phyloP scores from a whole-genome alignment of 2,888 invertebrate genomes.

The Diogma glabrata region DNA sequence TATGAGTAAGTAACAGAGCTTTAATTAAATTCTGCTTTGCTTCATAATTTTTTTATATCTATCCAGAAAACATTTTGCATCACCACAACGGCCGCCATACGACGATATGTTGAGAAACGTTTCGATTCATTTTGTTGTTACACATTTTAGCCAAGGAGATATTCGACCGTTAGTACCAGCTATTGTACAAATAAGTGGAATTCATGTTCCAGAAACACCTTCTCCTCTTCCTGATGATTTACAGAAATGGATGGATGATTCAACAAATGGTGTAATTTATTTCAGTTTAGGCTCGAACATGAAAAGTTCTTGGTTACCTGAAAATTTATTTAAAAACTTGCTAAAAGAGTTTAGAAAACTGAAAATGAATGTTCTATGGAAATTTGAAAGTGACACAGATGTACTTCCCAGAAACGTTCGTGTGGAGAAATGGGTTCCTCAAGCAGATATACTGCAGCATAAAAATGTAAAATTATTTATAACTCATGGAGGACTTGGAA shows the following conservation, averaged over 20 bases:
- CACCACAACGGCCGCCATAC: too few species aligned
- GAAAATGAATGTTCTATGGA: neutral
- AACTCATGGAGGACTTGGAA: neutral
- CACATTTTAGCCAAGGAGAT: too few species aligned
- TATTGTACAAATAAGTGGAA: too few species aligned
- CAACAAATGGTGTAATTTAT: constrained; percentile 11
- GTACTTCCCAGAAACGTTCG: neutral
- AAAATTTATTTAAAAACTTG: neutral
- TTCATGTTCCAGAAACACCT: too few species aligned
- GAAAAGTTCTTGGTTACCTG: neutral
- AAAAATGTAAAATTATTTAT: constrained; percentile 3
- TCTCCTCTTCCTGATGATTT: too few species aligned
- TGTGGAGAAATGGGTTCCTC: neutral
- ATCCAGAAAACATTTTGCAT: too few species aligned
- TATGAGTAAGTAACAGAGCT: too few species aligned
- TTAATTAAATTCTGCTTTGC: too few species aligned
- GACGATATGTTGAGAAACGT: too few species aligned
- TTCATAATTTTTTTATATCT: too few species aligned
- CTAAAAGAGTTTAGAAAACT: neutral
- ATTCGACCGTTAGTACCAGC: too few species aligned
- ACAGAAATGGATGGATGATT: constrained; percentile 9
- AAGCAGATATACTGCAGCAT: neutral
- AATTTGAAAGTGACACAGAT: neutral
- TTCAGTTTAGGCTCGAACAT: constrained; percentile 13
- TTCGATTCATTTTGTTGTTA: too few species aligned